Percentiles rank a stretch among this genome's conserved stretches.
Evolutionary conservation across 2,113 vertebrate genomes (phyloP).

Genomic region (Melanotaenia duboulayi): DNA sequence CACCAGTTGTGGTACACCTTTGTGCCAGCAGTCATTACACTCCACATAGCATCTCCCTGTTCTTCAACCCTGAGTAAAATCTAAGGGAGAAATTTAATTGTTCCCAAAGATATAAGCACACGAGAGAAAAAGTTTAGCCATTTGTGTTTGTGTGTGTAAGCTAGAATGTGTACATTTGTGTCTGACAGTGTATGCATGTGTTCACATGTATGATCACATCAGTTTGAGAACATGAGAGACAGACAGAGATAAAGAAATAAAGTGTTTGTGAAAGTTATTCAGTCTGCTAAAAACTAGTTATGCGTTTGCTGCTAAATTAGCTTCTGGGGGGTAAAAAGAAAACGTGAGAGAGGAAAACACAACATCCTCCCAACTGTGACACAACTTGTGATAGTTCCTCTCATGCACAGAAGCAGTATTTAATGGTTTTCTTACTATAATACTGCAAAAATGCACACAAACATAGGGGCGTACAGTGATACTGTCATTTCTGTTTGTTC

Average conservation of each 20-base stretch:
- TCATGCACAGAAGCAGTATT: slow-evolving; percentile 48
- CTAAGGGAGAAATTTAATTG: slow-evolving; percentile 78
- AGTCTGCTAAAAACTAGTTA: slow-evolving; percentile 58
- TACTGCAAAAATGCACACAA: slow-evolving; percentile 58
- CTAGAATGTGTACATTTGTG: slow-evolving; percentile 2
- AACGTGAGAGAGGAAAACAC: slow-evolving; percentile 52
- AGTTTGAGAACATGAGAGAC: slow-evolving; percentile 12
- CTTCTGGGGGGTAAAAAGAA: slow-evolving; percentile 30
- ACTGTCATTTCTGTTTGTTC: slow-evolving; percentile 57
- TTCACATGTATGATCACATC: slow-evolving; percentile 4
- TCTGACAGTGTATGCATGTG: slow-evolving; percentile 3
- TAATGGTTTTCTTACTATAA: slow-evolving; percentile 41
- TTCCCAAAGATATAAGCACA: slow-evolving; percentile 79
- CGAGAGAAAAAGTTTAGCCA: slow-evolving; percentile 69
- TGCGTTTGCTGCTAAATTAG: slow-evolving; percentile 53
- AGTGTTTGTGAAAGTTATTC: slow-evolving; percentile 41
- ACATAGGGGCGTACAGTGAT: slow-evolving; percentile 58
- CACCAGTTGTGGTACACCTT: slow-evolving; percentile 44
- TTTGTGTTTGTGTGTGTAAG: slow-evolving; percentile 26
- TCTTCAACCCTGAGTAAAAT: slow-evolving; percentile 87
- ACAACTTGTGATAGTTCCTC: slow-evolving; percentile 58
- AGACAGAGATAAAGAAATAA: slow-evolving; percentile 39
- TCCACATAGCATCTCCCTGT: slow-evolving; percentile 77
- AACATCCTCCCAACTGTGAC: slow-evolving; percentile 40
- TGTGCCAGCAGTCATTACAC: slow-evolving; percentile 51